Base-by-base conservation (phyloP, 2,797 vertebrate species). In the Cottoperca gobio region DNA sequence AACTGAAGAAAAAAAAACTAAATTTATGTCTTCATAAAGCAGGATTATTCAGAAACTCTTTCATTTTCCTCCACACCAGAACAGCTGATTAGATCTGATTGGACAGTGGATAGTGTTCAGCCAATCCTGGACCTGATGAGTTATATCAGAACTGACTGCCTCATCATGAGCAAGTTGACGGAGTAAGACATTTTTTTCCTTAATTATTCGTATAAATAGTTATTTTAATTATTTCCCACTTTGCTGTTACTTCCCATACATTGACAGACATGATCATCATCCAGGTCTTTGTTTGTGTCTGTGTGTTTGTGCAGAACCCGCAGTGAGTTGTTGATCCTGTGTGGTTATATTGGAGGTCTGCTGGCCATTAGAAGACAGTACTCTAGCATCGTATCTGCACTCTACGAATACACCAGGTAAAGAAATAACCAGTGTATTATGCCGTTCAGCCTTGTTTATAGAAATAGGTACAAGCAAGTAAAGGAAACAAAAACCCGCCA, bases 381-480 rank as follows among this genome's bases (percentile, higher is more conserved):
- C 88, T 91, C 78, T 75, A 97, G 95, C 89, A 96, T 99, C 24
- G 96, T 99, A 17, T 97, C 98, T 48, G 96, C 97, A 31, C 95
- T 99, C 69, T 99, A 98, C 40, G 98, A 99, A 70, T 99, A 98
- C 62, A 99, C 98, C 61, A 98, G 97, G 98, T 99, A 94, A n/a
- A n/a, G n/a, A n/a, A n/a, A n/a, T n/a, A n/a, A n/a, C n/a, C n/a
- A n/a, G n/a, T n/a, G n/a, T n/a, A n/a, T n/a, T n/a, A n/a, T n/a
- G n/a, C n/a, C n/a, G n/a, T n/a, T n/a, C n/a, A n/a, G n/a, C n/a
- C n/a, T n/a, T n/a, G n/a, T n/a, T n/a, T n/a, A n/a, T n/a, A n/a
- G n/a, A n/a, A n/a, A n/a, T n/a, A n/a, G n/a, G n/a, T n/a, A n/a
- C n/a, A n/a, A n/a, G n/a, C n/a, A n/a, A n/a, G n/a, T n/a, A n/a